Base-by-base conservation (phyloP, 64 coral and sea anemone genomes). In the Stichodactyla mertensii region DNA sequence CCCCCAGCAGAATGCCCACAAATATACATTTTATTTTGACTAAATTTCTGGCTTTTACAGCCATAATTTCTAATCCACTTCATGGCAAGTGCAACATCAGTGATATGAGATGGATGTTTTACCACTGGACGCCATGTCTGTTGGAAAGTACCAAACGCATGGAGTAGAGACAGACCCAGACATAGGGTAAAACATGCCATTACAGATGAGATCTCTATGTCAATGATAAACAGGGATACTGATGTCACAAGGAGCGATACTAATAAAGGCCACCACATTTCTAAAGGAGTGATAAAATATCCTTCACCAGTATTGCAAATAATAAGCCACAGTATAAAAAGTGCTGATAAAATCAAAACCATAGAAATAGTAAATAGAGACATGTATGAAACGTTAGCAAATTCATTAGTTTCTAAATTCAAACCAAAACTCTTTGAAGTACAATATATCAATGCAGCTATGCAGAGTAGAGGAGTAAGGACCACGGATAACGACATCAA, bases 1-100 rank as follows among this genome's bases (percentile, higher is more conserved):
- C 90, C 90, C 14, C 90, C 90, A 60, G 90, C 90, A 51, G 90
- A 92, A 83, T 92, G 86, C 0, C 90, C 90, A 77, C 90, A 92
- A 52, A 92, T 54, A 55, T 87, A 87, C 14, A 87, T 36, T 31
- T 71, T 69, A 18, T 51, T 60, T 28, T 23, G 15, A 57, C 83
- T 45, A 52, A 83, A 92, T 10, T 52, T 83, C 27, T 83, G 24
- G 26, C 86, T 82, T 36, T 22, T 16, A 16, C 53, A 55, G 18
- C 77, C 90, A 70, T 57, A 92, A 64, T n/a, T 64, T 69, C 83
- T 83, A 0, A 92, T 60, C 85, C 86, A 92, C 18, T 18, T 52
- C 10, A 92, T 86, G 83, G 85, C 88, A 1, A 51, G 15, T 7
- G 85, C 85, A 7, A 92, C 90, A 77, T 92, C 90, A 13, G 19